A percentile compares a stretch with the other conserved stretches of the same genome.
Evolutionary conservation across 2,888 invertebrate species (phyloP).

Genomic region (Congeria kusceri): DNA sequence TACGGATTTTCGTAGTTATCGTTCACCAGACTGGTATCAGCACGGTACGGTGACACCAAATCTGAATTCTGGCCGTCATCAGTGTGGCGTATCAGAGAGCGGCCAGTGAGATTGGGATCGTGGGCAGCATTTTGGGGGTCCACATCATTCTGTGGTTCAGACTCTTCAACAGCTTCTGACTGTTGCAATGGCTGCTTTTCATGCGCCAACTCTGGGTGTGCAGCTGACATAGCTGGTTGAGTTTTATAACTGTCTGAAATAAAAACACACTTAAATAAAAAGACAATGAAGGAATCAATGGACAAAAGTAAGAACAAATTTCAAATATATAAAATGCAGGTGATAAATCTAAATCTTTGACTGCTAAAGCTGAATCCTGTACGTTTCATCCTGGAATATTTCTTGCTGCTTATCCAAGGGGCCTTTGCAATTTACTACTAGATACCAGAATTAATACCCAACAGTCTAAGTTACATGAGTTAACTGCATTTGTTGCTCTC

Average conservation of each 20-base stretch:
- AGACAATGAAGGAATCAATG: too few relatives aligned
- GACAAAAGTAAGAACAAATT: too few relatives aligned
- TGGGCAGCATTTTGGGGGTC: conserved; percentile 42
- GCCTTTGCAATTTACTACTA: too few relatives aligned
- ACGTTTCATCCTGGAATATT: too few relatives aligned
- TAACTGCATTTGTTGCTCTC: too few relatives aligned
- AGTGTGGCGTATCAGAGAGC: conserved; percentile 55
- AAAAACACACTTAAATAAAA: too few relatives aligned
- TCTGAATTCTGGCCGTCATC: conserved; percentile 60
- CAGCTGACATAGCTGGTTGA: conserved; percentile 36
- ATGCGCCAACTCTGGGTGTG: conserved; percentile 51
- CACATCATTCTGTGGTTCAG: conserved; percentile 36
- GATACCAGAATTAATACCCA: too few relatives aligned
- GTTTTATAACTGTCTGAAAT: not conserved
- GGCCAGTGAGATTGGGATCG: conserved; percentile 61
- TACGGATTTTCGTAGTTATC: conserved; percentile 79
- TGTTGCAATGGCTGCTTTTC: conserved; percentile 74
- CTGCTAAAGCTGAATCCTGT: too few relatives aligned
- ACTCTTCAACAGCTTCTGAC: conserved; percentile 58
- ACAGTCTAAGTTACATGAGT: too few relatives aligned
- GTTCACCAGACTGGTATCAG: conserved; percentile 73
- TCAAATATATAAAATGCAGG: too few relatives aligned
- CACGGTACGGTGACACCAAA: conserved; percentile 66
- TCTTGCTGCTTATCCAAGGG: too few relatives aligned
- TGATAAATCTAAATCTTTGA: too few relatives aligned